These are phyloP conservation scores for Elaeidobius kamerunicus DNA, from an alignment of 2,888 invertebrate genomes.

Conservation along the genomic window DNA sequence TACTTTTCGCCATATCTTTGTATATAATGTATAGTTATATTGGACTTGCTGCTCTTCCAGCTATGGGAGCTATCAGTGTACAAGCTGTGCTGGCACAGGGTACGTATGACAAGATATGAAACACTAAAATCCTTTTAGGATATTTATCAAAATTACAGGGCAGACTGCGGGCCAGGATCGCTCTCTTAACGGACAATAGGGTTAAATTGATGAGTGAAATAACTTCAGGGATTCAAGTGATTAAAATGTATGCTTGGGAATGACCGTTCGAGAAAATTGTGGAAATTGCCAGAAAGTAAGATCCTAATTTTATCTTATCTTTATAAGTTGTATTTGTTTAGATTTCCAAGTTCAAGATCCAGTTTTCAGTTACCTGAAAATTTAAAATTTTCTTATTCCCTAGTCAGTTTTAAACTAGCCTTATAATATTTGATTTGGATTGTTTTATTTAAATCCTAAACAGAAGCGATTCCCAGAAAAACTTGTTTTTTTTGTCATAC, in stretches of 20 bases:
- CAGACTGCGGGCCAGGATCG: conserved; percentile 50
- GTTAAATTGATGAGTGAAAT: conserved; percentile 73
- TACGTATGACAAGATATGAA: too few species aligned
- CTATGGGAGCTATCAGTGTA: conserved; percentile 56
- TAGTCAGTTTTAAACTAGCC: too few species aligned
- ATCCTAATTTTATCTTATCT: too few species aligned
- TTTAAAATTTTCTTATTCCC: too few species aligned
- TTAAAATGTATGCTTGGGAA: conserved; percentile 81
- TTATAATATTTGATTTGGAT: too few species aligned
- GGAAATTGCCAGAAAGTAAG: conserved; percentile 58
- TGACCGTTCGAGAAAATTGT: conserved; percentile 65
- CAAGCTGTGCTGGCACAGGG: conserved; percentile 56
- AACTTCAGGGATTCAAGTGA: conserved; percentile 68
- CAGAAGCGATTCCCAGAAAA: too few species aligned
- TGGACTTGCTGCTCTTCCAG: conserved; percentile 57
- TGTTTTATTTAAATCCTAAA: too few species aligned
- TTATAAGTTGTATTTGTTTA: too few species aligned
- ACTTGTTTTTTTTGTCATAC: too few species aligned
- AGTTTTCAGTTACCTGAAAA: too few species aligned
- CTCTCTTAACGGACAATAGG: conserved; percentile 59
- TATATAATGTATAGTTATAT: conserved; percentile 57
- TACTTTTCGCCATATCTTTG: conserved; percentile 65
- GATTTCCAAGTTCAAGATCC: too few species aligned
- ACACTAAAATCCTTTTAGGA: too few species aligned
- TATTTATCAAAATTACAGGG: conserved; percentile 52